A percentile compares a stretch with the other conserved stretches of the same genome.
These are phyloP conservation scores for Eupsittula cactorum DNA, from an alignment of 2,113 vertebrate genomes.

Conservation along the genomic window DNA sequence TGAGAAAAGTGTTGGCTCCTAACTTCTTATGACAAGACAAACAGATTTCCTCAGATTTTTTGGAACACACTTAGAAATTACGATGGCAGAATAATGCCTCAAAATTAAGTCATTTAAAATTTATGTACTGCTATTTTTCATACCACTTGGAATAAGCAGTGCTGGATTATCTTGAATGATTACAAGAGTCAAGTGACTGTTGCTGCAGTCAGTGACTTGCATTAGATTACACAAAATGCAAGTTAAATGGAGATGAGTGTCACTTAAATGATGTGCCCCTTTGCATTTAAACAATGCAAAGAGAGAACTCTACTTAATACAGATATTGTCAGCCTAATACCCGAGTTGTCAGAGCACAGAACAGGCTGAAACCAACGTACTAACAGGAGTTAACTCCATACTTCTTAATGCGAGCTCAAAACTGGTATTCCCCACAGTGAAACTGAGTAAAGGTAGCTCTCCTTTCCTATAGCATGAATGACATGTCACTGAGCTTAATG, in stretches of 20 bases:
- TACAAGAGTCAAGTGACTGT: neutral
- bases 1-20: neutral
- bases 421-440: neutral
- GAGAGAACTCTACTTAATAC: neutral
- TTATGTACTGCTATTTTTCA: neutral
- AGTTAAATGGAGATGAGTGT: neutral
- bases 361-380: neutral
- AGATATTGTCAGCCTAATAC: neutral
- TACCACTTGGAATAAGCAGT: neutral
- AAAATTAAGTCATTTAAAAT: neutral
- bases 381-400: neutral
- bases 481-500: neutral
- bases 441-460: neutral
- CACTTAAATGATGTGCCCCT: neutral
- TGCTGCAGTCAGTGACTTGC: neutral
- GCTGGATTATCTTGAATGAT: neutral
- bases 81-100: neutral
- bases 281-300: neutral
- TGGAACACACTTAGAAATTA: neutral
- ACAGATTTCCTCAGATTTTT: neutral
- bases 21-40: neutral
- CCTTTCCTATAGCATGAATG: neutral
- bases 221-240: neutral
- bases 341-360: neutral
- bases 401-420: neutral